Conservation (phyloP, 2,113 vertebrate species). For the Sturnira hondurensis region DNA sequence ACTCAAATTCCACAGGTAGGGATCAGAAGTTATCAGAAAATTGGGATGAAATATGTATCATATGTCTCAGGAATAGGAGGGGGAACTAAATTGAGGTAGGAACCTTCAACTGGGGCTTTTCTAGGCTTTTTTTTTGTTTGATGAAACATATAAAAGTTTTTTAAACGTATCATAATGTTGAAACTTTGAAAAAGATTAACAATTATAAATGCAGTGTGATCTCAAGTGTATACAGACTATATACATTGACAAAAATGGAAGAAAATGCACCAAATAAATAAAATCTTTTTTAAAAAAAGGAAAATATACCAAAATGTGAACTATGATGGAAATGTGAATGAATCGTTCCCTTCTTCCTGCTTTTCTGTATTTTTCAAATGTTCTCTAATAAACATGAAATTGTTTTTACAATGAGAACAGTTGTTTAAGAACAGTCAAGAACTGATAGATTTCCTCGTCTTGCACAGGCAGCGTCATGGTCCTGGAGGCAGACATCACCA, state of each 20-base stretch:
- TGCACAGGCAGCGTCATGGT: conserved; percentile 81
- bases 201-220: not conserved
- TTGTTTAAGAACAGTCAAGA: not conserved
- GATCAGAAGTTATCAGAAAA: not conserved
- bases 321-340: not conserved
- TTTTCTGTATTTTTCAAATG: not conserved
- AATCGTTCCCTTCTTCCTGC: not conserved
- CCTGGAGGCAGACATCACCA: conserved; percentile 86
- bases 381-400: not conserved
- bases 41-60: not conserved
- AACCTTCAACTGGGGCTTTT: not conserved
- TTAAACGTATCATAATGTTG: not conserved
- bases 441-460: not conserved
- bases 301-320: not conserved
- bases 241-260: not conserved
- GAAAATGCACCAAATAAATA: not conserved
- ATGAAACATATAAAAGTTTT: not conserved
- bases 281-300: not conserved
- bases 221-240: not conserved
- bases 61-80: not conserved
- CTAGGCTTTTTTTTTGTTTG: not conserved
- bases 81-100: not conserved
- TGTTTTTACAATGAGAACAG: not conserved
- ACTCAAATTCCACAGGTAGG: not conserved
- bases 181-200: not conserved